These are phyloP conservation scores for Dione juno DNA, from an alignment of 2,888 invertebrate genomes.

Conservation along the genomic window DNA sequence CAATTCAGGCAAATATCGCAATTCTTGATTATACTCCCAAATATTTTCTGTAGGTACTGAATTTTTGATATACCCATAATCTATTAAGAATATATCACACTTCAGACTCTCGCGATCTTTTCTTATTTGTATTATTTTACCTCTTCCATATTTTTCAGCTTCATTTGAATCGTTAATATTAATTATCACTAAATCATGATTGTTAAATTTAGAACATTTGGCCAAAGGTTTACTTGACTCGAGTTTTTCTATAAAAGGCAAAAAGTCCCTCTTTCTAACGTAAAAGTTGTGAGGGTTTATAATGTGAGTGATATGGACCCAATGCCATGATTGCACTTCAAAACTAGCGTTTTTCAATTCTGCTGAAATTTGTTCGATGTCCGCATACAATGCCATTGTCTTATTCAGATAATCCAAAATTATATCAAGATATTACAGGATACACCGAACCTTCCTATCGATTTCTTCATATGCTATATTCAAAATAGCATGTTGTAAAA, in stretches of 20 bases:
- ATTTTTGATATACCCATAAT: conserved; percentile 52
- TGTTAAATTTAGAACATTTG: conserved; percentile 6
- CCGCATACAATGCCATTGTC: background rate
- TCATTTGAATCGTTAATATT: conserved; percentile 2
- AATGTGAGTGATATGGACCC: conserved; percentile 45
- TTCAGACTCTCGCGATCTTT: conserved; percentile 15
- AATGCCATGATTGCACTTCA: conserved; percentile 29
- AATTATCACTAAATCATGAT: conserved; percentile 1
- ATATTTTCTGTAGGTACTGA: conserved; percentile 41
- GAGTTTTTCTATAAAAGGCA: conserved; percentile 30
- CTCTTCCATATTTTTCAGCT: conserved; percentile 34
- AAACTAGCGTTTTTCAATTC: conserved; percentile 3
- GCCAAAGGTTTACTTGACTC: conserved; percentile 9
- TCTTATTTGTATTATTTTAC: conserved; percentile 42
- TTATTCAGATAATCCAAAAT: background rate
- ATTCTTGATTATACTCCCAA: conserved; percentile 31
- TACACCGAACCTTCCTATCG: background rate
- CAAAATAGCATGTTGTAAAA: no score
- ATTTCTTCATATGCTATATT: no score
- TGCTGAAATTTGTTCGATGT: background rate
- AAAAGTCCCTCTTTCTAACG: conserved; percentile 42
- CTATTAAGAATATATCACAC: conserved; percentile 51
- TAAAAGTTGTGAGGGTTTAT: conserved; percentile 47
- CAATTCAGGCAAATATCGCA: conserved; percentile 43
- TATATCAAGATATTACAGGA: background rate